Base-by-base conservation (phyloP, 2,113 vertebrate species). In the Rhineura floridana region DNA sequence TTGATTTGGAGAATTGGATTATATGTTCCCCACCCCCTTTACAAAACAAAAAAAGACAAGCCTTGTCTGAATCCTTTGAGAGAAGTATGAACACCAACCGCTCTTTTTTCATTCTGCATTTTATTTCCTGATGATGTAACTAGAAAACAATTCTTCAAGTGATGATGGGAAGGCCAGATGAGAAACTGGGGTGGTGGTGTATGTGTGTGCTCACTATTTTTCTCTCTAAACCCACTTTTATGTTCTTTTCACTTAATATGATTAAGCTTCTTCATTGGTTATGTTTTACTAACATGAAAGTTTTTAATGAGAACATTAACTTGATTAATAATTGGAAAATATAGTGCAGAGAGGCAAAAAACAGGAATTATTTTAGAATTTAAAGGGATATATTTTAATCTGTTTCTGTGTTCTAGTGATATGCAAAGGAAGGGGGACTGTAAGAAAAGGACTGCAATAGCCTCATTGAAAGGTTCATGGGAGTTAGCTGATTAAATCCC, bases 41-140 rank as follows among this genome's bases (percentile, higher is more conserved):
- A 21, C 42, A 39, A 19, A n/a, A 78, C 42, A 70, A 73, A 67
- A 44, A 46, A 88, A 73, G 87, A 59, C 15, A n/a, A 89, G 10
- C 82, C 89, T 84, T 88, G 46, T 79, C 82, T 67, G 90, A 76
- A 79, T 88, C 90, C 87, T 95, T 85, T 42, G 52, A 88, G 85
- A 67, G 80, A 85, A 81, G 92, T 91, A 89, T 50, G 92, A 93
- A 95, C 95, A 93, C 95, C 52, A 81, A 95, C 87, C 82, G 46
- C 91, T 81, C 46, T 73, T 85, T 93, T 88, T 84, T 2, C 77
- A 21, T 90, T 30, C 92, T 95, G 94, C 96, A 91, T 97, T 97
- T 97, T 97, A 96, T 96, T 97, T 97, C 96, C 95, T 96, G 96
- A 95, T 98, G 97, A 97, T 97, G 96, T 97, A 97, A 97, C 96